Conservation (phyloP, 2,113 vertebrate genomes). For the Grammomys surdaster region DNA sequence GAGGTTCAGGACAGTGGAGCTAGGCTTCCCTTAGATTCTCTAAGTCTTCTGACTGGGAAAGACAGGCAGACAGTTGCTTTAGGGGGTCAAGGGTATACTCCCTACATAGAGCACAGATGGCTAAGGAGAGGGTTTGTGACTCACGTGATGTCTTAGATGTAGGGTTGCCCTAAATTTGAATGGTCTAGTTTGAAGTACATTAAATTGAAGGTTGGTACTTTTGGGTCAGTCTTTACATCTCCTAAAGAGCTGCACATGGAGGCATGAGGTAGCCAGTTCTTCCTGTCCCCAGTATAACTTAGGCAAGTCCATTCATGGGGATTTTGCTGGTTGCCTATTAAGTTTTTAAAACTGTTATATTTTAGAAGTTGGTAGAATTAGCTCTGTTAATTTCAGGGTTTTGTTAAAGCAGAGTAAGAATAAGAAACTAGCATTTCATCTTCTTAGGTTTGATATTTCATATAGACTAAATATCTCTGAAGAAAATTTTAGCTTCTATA, state of each 20-base stretch:
- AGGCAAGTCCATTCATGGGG: not conserved
- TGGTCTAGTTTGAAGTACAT: not conserved
- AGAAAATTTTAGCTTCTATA: slow-evolving; percentile 13
- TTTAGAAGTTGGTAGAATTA: slow-evolving; percentile 8
- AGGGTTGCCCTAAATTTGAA: not conserved
- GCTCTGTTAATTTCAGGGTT: not conserved
- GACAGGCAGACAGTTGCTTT: not conserved
- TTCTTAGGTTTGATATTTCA: slow-evolving; percentile 38
- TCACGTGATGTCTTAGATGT: not conserved
- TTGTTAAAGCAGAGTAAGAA: slow-evolving; percentile 24
- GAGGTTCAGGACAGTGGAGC: not conserved
- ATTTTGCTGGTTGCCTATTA: not conserved
- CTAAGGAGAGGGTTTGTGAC: not conserved
- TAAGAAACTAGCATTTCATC: slow-evolving; percentile 13
- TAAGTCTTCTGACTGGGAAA: not conserved
- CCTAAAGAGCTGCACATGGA: not conserved
- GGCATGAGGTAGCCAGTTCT: not conserved
- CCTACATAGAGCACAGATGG: not conserved
- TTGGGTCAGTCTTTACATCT: not conserved
- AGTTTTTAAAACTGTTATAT: not conserved
- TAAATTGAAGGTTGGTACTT: not conserved
- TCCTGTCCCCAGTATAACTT: not conserved
- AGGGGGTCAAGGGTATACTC: not conserved
- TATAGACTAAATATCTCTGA: slow-evolving; percentile 35
- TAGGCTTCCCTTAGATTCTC: not conserved